Conservation (phyloP, 1,140 invertebrate species). For the Ptiloglossa arizonensis region DNA sequence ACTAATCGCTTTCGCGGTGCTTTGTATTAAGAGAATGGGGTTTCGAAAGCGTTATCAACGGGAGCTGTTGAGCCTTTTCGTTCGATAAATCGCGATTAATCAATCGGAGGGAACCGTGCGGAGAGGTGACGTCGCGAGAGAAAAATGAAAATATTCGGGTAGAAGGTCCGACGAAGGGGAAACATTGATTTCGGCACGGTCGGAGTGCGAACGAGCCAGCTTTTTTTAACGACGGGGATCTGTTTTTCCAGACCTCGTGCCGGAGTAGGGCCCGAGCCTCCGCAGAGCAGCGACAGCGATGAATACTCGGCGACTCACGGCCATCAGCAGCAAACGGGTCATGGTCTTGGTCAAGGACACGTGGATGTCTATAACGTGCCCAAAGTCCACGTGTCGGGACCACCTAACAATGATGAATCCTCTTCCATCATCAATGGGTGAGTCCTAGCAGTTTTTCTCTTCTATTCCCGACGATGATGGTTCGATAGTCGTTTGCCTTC, state of each 20-base stretch:
- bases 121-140: neutral
- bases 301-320: constrained; percentile 71
- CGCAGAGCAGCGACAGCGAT: constrained; percentile 78
- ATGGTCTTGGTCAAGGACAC: constrained; percentile 65
- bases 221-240: neutral
- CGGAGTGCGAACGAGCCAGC: neutral
- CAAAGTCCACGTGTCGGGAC: constrained; percentile 77
- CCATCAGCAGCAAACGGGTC: constrained; percentile 61
- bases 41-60: neutral
- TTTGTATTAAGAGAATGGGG: neutral
- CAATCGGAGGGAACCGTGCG: neutral
- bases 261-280: constrained; percentile 74
- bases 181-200: neutral
- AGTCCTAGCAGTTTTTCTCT: constrained; percentile 48
- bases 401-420: constrained; percentile 70
- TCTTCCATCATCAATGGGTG: constrained; percentile 72
- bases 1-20: neutral
- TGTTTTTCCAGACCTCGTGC: constrained; percentile 75
- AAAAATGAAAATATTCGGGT: neutral
- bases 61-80: neutral
- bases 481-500: neutral
- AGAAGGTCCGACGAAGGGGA: too few species aligned
- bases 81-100: neutral
- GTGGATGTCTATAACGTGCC: constrained; percentile 71
- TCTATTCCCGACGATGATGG: constrained; percentile 10